Percentiles rank a stretch among this genome's conserved stretches.
These are phyloP conservation scores for Colletes gigas DNA, from an alignment of 1,140 invertebrate genomes.

Conservation along the genomic window DNA sequence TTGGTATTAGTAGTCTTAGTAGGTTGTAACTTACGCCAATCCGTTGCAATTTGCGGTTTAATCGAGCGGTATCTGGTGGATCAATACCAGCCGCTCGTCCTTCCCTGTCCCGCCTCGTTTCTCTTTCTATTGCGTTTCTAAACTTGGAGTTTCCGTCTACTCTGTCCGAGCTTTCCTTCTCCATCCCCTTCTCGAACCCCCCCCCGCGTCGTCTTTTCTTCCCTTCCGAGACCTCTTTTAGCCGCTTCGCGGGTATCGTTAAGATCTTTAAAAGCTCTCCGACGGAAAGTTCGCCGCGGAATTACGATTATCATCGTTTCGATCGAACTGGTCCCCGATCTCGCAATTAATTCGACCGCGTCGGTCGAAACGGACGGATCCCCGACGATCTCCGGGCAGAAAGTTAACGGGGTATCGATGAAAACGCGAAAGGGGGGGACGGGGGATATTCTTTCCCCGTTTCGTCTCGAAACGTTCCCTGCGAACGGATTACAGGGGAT, in stretches of 20 bases:
- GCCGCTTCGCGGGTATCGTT: constrained; percentile 54
- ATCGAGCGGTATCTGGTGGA: constrained; percentile 69
- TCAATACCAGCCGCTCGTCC: constrained; percentile 66
- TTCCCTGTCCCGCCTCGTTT: constrained; percentile 30
- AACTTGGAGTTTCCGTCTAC: constrained; percentile 50
- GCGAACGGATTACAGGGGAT: constrained; percentile 12
- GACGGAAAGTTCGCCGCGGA: constrained; percentile 45
- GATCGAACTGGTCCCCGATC: constrained; percentile 20
- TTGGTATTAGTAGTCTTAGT: constrained; percentile 57
- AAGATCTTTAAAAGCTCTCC: constrained; percentile 62
- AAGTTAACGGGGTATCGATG: background rate
- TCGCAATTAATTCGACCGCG: constrained; percentile 11
- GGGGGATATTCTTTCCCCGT: too few species aligned
- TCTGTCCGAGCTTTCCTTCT: constrained; percentile 16
- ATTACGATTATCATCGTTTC: constrained; percentile 52
- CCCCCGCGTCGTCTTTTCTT: background rate
- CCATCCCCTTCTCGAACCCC: too few species aligned
- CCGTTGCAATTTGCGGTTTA: constrained; percentile 70
- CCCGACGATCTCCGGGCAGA: too few species aligned
- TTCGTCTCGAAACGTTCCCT: constrained; percentile 1
- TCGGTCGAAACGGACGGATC: too few species aligned
- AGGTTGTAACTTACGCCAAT: constrained; percentile 65
- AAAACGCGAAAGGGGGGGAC: background rate
- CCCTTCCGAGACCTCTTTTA: constrained; percentile 37
- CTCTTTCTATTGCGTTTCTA: constrained; percentile 58